Evolutionary conservation across 2,888 invertebrate genomes (phyloP), one percentile per base, ranked within the genome.

Genomic region (Melanophora roralis): DNA sequence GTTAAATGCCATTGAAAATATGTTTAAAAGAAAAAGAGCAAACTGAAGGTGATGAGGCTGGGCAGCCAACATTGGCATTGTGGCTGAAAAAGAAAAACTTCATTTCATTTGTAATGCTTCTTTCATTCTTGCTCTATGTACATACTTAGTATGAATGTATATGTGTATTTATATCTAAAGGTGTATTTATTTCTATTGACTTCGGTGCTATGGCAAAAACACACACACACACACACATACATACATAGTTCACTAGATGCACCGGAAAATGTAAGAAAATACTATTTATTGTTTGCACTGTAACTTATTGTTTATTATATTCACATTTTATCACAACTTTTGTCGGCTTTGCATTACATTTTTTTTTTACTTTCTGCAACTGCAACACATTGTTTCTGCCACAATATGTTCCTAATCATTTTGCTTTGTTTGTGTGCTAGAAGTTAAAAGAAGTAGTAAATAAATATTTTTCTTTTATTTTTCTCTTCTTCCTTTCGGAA

Each of bases 241-340:
- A 12, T 16, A 23, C 16, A 11, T n/a, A 16, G 32, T 43, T 57
- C 38, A 7, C 36, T 49, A 40, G 12, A 34, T 34, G 34, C 64
- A 80, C 80, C 80, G 76, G 76, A 72, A 76, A 80, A 72, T 32
- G 80, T 80, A 80, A 76, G 76, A 80, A 76, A 80, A 80, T 76
- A 75, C 72, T 68, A 51, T 67, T 60, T 72, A 72, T 68, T 71
- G 60, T 80, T 71, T 43, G 36, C 19, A 64, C 19, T 53, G 49
- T 67, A 67, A 71, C 75, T 62, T 75, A 79, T 79, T 79, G 75
- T 75, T 75, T 72, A 75, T 79, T 75, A 67, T 75, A 53, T 79
- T 67, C 23, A 27, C 19, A 53, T 55, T 49, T 32, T 68, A 40
- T 65, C 14, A 40, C 40, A 47, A 36, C 14, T 38, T 75, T 57